Base-by-base conservation (phyloP, 2,797 vertebrate genomes). In the Morus bassanus region DNA sequence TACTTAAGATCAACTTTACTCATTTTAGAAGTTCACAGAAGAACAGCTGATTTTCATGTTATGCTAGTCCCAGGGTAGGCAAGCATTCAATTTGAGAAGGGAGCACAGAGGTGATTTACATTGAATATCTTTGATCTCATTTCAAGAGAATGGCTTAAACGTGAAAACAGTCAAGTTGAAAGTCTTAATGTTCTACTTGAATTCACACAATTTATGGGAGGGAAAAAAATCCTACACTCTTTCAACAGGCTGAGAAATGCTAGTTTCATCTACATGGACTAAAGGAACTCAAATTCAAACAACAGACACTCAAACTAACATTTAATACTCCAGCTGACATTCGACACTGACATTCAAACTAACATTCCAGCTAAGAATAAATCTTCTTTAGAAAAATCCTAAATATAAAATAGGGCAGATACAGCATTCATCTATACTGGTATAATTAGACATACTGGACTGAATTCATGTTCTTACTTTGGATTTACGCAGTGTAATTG, bases 101-200 rank as follows among this genome's bases (percentile, higher is more conserved):
- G 45, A 94, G 78, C 69, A 81, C 45, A 84, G 85, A 75, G 79
- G 61, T 92, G 94, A 94, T 95, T 92, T 89, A 91, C 72, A 80
- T 85, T 83, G 63, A 95, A 93, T 92, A 93, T 69, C 75, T 96
- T 96, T 2, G 35, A 75, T 89, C 79, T 92, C 82, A 79, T 94
- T 97, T 96, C 69, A 51, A 75, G 68, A 89, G 50, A 95, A 95
- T n/a, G 31, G 57, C 37, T 96, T 89, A 89, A 95, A 95, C 0
- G 1, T 81, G 95, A 95, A 93, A 92, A 96, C 92, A 75, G 88
- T 75, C 88, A 89, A 91, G 81, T 90, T 59, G 88, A 92, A 96
- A 95, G 82, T 88, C 91, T 80, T 85, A 89, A 93, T 81, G 91
- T 92, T 97, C 79, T 63, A 75, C 91, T 94, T 92, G 87, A 96